Evolutionary conservation across 2,113 vertebrate genomes (phyloP).

Genomic region (Myocastor coypus): DNA sequence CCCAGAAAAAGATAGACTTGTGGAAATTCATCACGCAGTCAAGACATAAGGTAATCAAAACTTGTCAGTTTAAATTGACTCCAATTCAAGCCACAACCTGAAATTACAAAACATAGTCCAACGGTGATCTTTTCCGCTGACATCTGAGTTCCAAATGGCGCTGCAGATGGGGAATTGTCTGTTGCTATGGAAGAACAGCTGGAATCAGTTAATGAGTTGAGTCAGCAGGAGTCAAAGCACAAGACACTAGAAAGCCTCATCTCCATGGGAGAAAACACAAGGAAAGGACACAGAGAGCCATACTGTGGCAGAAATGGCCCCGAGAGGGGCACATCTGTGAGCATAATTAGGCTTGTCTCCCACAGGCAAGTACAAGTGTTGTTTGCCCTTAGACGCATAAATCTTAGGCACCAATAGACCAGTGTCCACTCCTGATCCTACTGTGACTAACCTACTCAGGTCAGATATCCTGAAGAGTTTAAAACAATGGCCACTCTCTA

Average conservation of each 20-base stretch:
- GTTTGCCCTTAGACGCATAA: not conserved
- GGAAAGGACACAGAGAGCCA: constrained; percentile 47
- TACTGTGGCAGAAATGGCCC: constrained; percentile 31
- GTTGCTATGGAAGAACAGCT: constrained; percentile 63
- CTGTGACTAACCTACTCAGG: not conserved
- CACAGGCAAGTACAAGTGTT: constrained; percentile 21
- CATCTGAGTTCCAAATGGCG: constrained; percentile 62
- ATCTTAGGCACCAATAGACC: constrained; percentile 15
- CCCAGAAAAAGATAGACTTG: not conserved
- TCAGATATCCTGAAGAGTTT: not conserved
- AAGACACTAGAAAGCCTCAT: constrained; percentile 61
- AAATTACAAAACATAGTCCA: constrained; percentile 60
- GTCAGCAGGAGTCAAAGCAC: constrained; percentile 54
- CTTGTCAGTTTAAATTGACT: constrained; percentile 75
- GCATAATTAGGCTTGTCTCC: constrained; percentile 69
- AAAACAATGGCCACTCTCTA: not conserved
- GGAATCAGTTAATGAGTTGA: constrained; percentile 70
- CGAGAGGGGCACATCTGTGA: constrained; percentile 62
- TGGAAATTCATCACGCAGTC: constrained; percentile 47
- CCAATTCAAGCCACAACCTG: constrained; percentile 64
- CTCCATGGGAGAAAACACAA: constrained; percentile 22
- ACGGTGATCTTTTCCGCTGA: constrained; percentile 61
- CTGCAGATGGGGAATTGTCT: constrained; percentile 73
- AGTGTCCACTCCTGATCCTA: not conserved
- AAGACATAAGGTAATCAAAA: constrained; percentile 71